Evolutionary conservation across 2,888 invertebrate species (phyloP).

Genomic region (Ametastegia equiseti): DNA sequence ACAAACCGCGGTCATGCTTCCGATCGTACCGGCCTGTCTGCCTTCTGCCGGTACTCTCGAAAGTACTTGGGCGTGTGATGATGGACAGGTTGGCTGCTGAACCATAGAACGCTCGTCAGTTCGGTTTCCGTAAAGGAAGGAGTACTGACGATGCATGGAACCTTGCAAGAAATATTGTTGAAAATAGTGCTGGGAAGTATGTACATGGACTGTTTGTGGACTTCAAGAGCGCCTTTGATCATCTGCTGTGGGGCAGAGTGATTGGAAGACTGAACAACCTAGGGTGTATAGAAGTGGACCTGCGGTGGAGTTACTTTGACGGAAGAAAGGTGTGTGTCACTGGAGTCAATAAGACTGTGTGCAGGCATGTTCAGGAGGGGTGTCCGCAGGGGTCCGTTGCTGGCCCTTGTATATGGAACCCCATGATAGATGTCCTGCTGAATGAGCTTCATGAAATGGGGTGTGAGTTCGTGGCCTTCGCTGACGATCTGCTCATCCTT

Average conservation of each 20-base stretch:
- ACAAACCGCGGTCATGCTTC: constrained; percentile 37
- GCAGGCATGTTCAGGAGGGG: constrained; percentile 21
- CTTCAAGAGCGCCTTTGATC: constrained; percentile 44
- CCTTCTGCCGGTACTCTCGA: constrained; percentile 51
- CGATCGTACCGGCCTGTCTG: constrained; percentile 52
- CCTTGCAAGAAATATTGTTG: not conserved
- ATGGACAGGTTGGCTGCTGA: constrained; percentile 18
- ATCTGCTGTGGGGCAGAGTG: constrained; percentile 34
- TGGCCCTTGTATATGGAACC: constrained; percentile 46
- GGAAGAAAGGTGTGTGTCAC: not conserved
- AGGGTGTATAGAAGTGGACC: not conserved
- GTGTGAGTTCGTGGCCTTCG: constrained; percentile 28
- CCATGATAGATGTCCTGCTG: constrained; percentile 45
- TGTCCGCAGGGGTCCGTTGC: constrained; percentile 50
- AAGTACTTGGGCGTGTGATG: not conserved
- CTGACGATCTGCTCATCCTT: constrained; percentile 47
- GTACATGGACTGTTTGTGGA: constrained; percentile 26
- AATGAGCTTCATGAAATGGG: not conserved
- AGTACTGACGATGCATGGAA: constrained; percentile 14
- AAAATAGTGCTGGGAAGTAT: not conserved
- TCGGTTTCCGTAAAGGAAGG: constrained; percentile 3
- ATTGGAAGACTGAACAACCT: not conserved
- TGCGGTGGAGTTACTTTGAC: not conserved
- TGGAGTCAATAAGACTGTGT: not conserved
- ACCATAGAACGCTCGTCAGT: not conserved